Evolutionary conservation across 2,797 vertebrate genomes (phyloP).

Genomic region (Merluccius polli): DNA sequence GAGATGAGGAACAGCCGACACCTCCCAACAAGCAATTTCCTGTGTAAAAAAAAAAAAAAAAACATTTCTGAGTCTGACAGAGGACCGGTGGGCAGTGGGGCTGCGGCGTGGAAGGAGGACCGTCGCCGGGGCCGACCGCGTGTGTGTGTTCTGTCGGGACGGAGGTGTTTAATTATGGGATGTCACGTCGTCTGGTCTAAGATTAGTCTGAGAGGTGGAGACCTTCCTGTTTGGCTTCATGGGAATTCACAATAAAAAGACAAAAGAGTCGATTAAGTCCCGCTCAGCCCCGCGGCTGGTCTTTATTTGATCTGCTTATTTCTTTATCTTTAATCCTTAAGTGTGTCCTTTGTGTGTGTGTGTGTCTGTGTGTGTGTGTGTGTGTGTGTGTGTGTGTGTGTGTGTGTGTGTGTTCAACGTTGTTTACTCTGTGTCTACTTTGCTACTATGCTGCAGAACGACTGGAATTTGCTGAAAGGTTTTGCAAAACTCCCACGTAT

Average conservation of each 20-base stretch:
- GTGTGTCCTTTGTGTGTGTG: not conserved
- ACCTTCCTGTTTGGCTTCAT: conserved; percentile 29
- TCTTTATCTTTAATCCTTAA: not conserved
- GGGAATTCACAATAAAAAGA: conserved; percentile 27
- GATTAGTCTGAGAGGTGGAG: conserved; percentile 46
- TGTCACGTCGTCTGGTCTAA: conserved; percentile 43
- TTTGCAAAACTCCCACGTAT: not conserved
- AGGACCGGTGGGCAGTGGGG: not conserved
- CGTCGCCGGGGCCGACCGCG: conserved; percentile 24
- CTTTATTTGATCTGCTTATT: conserved; percentile 24
- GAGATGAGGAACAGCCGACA: not conserved
- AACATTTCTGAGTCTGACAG: not conserved
- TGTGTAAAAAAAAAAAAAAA: not conserved
- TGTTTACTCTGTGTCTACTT: not conserved
- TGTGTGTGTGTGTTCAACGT: not conserved
- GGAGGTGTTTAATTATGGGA: conserved; percentile 70
- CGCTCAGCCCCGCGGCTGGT: not conserved
- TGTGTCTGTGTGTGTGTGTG: conserved; percentile 8
- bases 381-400: conserved; percentile 5
- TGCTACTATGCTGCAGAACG: conserved; percentile 4
- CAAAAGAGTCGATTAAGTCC: conserved; percentile 11
- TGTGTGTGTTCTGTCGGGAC: conserved; percentile 28
- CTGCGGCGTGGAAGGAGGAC: conserved; percentile 9
- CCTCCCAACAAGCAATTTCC: not conserved
- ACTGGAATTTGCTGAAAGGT: conserved; percentile 7